Conservation (phyloP, 1,140 invertebrate species). For the Diabrotica virgifera region DNA sequence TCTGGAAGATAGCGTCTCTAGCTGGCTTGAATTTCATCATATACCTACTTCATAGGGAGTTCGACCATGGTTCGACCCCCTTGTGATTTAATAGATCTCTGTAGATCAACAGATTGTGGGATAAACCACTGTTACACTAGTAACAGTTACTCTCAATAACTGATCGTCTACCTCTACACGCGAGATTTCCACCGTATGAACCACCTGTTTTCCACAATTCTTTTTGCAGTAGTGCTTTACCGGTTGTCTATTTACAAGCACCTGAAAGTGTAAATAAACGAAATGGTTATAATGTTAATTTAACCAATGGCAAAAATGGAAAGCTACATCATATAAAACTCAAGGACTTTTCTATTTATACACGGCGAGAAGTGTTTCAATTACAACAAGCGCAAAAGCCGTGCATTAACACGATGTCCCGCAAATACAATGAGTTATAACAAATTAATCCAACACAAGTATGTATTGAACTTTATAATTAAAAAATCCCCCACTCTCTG, state of each 20-base stretch:
- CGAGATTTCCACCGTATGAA: not conserved
- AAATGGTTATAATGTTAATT: not conserved
- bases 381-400: not conserved
- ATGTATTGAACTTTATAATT: not conserved
- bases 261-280: not conserved
- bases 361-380: not conserved
- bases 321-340: conserved; percentile 9
- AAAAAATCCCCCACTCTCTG: not conserved
- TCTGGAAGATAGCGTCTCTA: too few relatives aligned
- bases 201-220: not conserved
- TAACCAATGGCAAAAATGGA: not conserved
- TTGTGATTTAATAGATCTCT: too few relatives aligned
- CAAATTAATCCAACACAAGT: conserved; percentile 9
- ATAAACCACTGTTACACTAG: too few relatives aligned
- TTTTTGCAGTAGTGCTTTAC: not conserved
- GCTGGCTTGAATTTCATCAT: too few relatives aligned
- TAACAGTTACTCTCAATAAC: too few relatives aligned
- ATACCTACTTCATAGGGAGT: too few relatives aligned
- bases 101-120: too few relatives aligned
- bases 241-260: not conserved
- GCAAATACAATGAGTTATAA: conserved; percentile 11
- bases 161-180: not conserved
- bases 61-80: too few relatives aligned
- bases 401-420: conserved; percentile 2
- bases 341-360: conserved; percentile 20